A percentile compares a stretch with the other conserved stretches of the same genome.
phyloP scores from a whole-genome alignment of 2,888 invertebrate genomes.

The Andrena minutula region DNA sequence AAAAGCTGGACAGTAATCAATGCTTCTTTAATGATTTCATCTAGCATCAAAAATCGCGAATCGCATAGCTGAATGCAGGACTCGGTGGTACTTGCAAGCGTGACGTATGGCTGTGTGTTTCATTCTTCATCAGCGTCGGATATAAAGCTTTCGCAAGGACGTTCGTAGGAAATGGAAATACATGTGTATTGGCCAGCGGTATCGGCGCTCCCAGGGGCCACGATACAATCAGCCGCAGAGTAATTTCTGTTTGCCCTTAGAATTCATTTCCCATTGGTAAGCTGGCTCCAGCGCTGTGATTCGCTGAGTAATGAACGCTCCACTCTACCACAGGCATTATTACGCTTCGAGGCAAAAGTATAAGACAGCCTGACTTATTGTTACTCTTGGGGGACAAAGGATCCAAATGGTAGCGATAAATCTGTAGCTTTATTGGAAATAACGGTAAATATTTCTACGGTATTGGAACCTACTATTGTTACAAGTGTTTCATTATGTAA shows the following conservation, averaged over 20 bases:
- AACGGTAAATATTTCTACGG: not conserved
- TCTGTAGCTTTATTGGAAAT: not conserved
- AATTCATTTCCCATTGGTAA: slow-evolving; percentile 58
- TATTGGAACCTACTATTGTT: not conserved
- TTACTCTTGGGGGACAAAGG: not conserved
- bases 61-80: too few relatives aligned
- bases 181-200: slow-evolving; percentile 28
- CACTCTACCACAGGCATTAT: not conserved
- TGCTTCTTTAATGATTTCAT: too few relatives aligned
- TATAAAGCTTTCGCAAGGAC: slow-evolving; percentile 24
- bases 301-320: slow-evolving; percentile 43
- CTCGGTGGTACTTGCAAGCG: not conserved
- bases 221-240: slow-evolving; percentile 41
- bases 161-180: slow-evolving; percentile 36
- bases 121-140: not conserved
- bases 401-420: not conserved
- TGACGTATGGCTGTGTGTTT: not conserved
- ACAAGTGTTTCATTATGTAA: not conserved
- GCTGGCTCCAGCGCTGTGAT: slow-evolving; percentile 31
- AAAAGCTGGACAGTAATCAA: too few relatives aligned
- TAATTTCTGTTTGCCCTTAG: slow-evolving; percentile 46
- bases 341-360: not conserved
- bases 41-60: too few relatives aligned
- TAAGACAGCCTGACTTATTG: not conserved
- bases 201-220: slow-evolving; percentile 8